Percentiles rank a stretch among this genome's conserved stretches.
phyloP scores from a whole-genome alignment of 2,113 vertebrate species.

The Alosa alosa region DNA sequence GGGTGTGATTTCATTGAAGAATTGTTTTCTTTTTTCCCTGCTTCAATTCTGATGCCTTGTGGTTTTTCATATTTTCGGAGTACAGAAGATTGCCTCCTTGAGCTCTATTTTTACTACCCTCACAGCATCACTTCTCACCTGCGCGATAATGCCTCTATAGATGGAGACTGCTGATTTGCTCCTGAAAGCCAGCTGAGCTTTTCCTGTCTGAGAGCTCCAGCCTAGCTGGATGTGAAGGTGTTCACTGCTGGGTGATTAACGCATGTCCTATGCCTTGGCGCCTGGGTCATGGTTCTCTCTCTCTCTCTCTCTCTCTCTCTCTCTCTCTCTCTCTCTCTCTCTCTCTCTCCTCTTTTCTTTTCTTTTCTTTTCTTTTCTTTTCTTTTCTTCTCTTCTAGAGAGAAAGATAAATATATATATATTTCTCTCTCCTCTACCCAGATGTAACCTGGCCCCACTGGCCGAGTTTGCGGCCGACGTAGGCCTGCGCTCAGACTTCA shows the following conservation, averaged over 20 bases:
- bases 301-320: neutral
- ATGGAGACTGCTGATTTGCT: neutral
- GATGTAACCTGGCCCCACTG: constrained; percentile 87
- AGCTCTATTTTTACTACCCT: neutral
- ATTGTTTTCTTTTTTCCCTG: neutral
- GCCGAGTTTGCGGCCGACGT: constrained; percentile 82
- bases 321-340: neutral
- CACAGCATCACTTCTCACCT: neutral
- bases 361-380: too few relatives aligned
- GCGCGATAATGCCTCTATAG: neutral
- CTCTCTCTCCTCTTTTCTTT: too few relatives aligned
- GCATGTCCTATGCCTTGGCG: neutral
- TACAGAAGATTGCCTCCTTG: neutral
- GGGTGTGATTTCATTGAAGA: constrained; percentile 1
- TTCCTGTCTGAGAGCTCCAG: neutral
- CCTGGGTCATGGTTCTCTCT: neutral
- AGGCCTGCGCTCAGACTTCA: constrained; percentile 88
- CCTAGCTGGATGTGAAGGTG: neutral
- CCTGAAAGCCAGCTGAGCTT: neutral
- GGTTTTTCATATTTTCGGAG: neutral
- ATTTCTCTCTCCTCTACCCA: constrained; percentile 50
- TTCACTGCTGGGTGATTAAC: neutral
- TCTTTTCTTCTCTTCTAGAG: neutral
- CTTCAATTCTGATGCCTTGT: neutral
- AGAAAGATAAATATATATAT: neutral